These are phyloP conservation scores for Coelopa frigida DNA, from an alignment of 1,140 invertebrate genomes.

Conservation along the genomic window DNA sequence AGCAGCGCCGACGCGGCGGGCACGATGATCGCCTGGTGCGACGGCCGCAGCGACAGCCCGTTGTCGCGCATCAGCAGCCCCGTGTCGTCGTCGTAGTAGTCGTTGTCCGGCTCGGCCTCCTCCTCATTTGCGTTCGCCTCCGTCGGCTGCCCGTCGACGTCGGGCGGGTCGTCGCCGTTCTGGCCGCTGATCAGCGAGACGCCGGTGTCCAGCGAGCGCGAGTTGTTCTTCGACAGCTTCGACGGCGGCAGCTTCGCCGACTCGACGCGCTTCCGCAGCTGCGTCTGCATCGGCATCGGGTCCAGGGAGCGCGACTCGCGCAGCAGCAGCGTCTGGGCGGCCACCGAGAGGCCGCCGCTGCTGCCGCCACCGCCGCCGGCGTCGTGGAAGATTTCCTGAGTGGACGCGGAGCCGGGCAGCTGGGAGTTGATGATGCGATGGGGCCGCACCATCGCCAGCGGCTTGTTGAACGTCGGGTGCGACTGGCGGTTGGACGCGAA, in stretches of 20 bases:
- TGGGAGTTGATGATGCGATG: slow-evolving; percentile 37
- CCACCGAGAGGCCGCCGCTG: slow-evolving; percentile 8
- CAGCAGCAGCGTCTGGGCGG: slow-evolving; percentile 20
- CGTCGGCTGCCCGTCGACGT: slow-evolving; percentile 10
- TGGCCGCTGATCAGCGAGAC: slow-evolving; percentile 39
- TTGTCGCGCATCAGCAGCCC: slow-evolving; percentile 34
- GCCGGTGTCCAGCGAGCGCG: slow-evolving; percentile 35
- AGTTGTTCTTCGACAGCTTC: slow-evolving; percentile 41
- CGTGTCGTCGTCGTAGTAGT: slow-evolving; percentile 36
- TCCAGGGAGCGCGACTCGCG: slow-evolving; percentile 39
- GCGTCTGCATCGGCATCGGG: slow-evolving; percentile 33
- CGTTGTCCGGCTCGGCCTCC: slow-evolving; percentile 21
- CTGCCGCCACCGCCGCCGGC: slow-evolving; percentile 8
- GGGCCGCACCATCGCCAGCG: slow-evolving; percentile 41
- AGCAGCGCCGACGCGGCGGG: slow-evolving; percentile 12
- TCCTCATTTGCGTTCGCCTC: slow-evolving; percentile 1
- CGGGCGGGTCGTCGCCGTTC: slow-evolving; percentile 12
- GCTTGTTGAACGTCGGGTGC: slow-evolving; percentile 32
- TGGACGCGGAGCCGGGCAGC: slow-evolving; percentile 13
- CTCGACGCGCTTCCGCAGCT: slow-evolving; percentile 32
- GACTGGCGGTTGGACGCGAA: slow-evolving; percentile 15
- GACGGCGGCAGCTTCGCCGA: slow-evolving; percentile 34
- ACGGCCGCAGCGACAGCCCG: slow-evolving; percentile 28
- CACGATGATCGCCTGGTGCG: slow-evolving; percentile 26
- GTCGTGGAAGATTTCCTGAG: slow-evolving; percentile 16